These are phyloP conservation scores for Tholera decimalis DNA, from an alignment of 2,888 invertebrate genomes.

Conservation along the genomic window DNA sequence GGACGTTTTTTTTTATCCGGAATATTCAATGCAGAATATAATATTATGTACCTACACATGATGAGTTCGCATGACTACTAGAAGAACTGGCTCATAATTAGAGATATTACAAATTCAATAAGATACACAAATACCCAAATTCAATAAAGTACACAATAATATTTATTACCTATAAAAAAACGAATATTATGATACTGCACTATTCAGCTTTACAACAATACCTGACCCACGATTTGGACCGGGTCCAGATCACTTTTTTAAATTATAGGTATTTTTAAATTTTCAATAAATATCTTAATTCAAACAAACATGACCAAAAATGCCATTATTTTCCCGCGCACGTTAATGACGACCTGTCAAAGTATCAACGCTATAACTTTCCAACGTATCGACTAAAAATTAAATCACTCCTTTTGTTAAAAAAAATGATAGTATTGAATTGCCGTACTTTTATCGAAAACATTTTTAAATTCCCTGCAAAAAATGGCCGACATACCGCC, in stretches of 20 bases:
- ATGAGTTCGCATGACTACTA: no score
- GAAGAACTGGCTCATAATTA: background rate
- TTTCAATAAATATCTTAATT: background rate
- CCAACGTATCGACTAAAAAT: constrained; percentile 21
- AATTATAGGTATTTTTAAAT: no score
- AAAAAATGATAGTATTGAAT: constrained; percentile 8
- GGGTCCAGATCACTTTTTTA: no score
- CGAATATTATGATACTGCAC: no score
- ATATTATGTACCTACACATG: no score
- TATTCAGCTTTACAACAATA: no score
- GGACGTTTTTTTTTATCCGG: no score
- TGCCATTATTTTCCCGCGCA: background rate
- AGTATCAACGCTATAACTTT: constrained; percentile 22
- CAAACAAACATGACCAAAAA: background rate
- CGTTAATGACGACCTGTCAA: constrained; percentile 7
- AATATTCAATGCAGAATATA: no score
- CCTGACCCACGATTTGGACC: no score
- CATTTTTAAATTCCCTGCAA: background rate
- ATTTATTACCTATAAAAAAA: no score
- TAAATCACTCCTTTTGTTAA: constrained; percentile 15
- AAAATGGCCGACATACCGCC: constrained; percentile 9
- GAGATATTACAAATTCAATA: background rate
- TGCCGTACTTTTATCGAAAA: background rate
- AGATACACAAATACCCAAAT: no score
- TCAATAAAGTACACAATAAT: no score